Conservation (phyloP, 2,888 invertebrate genomes). For the Orthonychiurus folsomi region DNA sequence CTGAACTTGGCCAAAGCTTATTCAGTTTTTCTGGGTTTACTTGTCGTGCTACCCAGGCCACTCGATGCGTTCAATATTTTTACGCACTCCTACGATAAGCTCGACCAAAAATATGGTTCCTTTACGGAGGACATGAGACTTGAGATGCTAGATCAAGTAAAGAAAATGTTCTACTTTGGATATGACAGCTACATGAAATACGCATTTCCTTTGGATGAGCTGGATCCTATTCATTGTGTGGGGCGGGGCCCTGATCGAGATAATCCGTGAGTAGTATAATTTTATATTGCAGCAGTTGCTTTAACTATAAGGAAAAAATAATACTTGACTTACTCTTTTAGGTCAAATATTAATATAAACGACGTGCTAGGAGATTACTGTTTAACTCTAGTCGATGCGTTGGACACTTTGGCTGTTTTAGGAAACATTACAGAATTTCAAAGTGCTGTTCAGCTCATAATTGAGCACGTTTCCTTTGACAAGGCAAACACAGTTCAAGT, state of each 20-base stretch:
- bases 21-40: constrained; percentile 22
- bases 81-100: constrained; percentile 41
- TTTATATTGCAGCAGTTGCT: too few species aligned
- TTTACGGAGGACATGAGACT: constrained; percentile 44
- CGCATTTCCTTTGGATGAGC: constrained; percentile 56
- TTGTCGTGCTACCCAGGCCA: constrained; percentile 28
- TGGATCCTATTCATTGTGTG: constrained; percentile 54
- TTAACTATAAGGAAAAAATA: too few species aligned
- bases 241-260: constrained; percentile 54
- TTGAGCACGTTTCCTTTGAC: constrained; percentile 53
- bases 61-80: constrained; percentile 41
- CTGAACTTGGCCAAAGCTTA: too few species aligned
- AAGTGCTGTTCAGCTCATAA: constrained; percentile 50
- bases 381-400: constrained; percentile 52
- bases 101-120: constrained; percentile 44
- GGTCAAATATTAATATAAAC: constrained; percentile 57
- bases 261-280: constrained; percentile 53
- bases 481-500: constrained; percentile 55
- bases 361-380: constrained; percentile 57
- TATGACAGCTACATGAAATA: constrained; percentile 56
- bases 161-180: constrained; percentile 52
- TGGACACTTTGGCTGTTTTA: constrained; percentile 54
- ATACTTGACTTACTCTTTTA: constrained; percentile 42
- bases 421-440: constrained; percentile 54
- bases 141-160: constrained; percentile 46